phyloP scores from a whole-genome alignment of 2,797 vertebrate species.

The Uromys caudimaculatus region DNA sequence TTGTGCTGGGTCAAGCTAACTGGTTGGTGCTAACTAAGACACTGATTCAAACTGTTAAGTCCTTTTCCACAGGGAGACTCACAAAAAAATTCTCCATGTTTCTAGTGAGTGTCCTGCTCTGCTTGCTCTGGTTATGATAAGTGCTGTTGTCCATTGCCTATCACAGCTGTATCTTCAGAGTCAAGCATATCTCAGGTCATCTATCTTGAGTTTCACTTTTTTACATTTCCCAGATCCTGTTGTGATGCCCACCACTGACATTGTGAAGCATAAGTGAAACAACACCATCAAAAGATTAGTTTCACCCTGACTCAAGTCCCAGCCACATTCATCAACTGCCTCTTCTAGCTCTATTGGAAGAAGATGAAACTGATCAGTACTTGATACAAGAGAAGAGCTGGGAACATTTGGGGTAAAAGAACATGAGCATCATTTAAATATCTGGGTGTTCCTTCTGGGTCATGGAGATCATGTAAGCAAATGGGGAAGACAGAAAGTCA shows the following conservation, averaged over 20 bases:
- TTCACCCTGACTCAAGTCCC: neutral
- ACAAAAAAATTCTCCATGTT: no score
- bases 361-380: neutral
- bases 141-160: no score
- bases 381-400: neutral
- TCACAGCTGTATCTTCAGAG: neutral
- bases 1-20: neutral
- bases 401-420: neutral
- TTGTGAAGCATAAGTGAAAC: no score
- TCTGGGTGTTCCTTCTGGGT: neutral
- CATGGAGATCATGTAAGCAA: neutral
- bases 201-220: accelerated
- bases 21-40: neutral
- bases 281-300: neutral
- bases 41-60: neutral
- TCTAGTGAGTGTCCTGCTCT: no score
- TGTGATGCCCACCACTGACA: neutral
- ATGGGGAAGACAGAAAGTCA: neutral
- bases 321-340: neutral
- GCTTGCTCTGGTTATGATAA: no score
- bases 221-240: neutral
- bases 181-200: neutral
- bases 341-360: neutral
- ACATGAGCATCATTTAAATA: neutral
- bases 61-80: no score